Percentiles rank a stretch among this genome's conserved stretches.
Conservation (phyloP, 2,797 vertebrate genomes). For the Setipinna tenuifilis region DNA sequence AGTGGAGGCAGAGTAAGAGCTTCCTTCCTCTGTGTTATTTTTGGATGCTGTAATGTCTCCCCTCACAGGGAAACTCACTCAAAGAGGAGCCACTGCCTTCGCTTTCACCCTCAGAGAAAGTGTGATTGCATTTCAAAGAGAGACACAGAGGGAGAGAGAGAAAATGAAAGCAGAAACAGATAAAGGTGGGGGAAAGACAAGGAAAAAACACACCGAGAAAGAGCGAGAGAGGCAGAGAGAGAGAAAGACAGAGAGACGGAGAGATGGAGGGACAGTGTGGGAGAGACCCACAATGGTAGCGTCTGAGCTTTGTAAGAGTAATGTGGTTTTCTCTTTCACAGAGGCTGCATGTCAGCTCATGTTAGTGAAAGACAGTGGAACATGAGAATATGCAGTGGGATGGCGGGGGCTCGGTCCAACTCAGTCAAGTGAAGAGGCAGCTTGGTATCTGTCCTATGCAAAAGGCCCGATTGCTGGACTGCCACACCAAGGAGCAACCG, state of each 20-base stretch:
- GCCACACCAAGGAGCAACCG: background rate
- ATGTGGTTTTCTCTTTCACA: background rate
- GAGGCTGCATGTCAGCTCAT: background rate
- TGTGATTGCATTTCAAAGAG: conserved; percentile 14
- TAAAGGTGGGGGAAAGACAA: no score
- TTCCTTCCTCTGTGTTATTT: conserved; percentile 48
- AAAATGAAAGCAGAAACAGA: no score
- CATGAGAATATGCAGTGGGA: background rate
- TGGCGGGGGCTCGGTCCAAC: background rate
- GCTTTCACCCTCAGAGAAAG: background rate
- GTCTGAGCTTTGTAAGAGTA: background rate
- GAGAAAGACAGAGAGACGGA: background rate
- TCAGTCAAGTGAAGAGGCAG: background rate
- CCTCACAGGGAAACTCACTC: conserved; percentile 35
- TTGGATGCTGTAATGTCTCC: conserved; percentile 26
- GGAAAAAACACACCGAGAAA: background rate
- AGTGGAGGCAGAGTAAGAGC: conserved; percentile 29
- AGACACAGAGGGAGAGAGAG: background rate
- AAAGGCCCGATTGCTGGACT: background rate
- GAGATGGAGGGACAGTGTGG: background rate
- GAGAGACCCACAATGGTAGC: background rate
- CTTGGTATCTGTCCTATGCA: background rate
- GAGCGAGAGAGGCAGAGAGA: background rate
- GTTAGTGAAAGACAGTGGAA: background rate
- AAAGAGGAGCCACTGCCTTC: conserved; percentile 9